Evolutionary conservation across 2,797 vertebrate species (phyloP).

Genomic region (Eospalax fontanierii): DNA sequence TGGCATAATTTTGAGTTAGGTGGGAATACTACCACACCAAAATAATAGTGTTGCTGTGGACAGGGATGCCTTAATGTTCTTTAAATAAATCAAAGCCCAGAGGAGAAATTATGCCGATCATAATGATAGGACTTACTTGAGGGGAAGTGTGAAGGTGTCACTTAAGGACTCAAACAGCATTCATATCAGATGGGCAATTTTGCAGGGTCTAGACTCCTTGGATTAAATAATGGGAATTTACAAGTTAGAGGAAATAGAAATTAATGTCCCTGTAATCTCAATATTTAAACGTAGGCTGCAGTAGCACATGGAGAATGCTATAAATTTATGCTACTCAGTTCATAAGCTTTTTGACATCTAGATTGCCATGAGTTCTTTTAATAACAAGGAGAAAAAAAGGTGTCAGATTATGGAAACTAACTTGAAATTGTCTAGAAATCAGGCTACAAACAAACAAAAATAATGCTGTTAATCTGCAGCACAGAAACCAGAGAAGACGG

Average conservation of each 20-base stretch:
- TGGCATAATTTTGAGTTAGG: background rate
- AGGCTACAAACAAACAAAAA: background rate
- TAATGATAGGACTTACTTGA: background rate
- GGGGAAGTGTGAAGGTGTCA: background rate
- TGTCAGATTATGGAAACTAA: conserved; percentile 13
- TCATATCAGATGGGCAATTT: background rate
- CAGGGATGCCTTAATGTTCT: background rate
- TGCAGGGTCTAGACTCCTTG: background rate
- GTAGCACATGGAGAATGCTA: background rate
- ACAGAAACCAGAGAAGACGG: conserved; percentile 49
- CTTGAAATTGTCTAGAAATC: conserved; percentile 19
- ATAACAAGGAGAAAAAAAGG: background rate
- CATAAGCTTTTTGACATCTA: conserved; percentile 8
- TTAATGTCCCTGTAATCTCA: background rate
- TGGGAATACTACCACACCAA: background rate
- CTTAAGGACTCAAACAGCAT: background rate
- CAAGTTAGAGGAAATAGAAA: background rate
- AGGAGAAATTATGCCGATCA: background rate
- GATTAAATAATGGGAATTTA: background rate
- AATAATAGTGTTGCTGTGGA: background rate
- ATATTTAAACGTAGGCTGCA: background rate
- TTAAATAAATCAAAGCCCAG: background rate
- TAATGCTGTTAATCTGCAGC: conserved; percentile 32
- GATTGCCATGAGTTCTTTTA: background rate
- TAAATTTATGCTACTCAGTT: background rate